Conservation (phyloP, 2,113 vertebrate species). For the Oreochromis spilurus region DNA sequence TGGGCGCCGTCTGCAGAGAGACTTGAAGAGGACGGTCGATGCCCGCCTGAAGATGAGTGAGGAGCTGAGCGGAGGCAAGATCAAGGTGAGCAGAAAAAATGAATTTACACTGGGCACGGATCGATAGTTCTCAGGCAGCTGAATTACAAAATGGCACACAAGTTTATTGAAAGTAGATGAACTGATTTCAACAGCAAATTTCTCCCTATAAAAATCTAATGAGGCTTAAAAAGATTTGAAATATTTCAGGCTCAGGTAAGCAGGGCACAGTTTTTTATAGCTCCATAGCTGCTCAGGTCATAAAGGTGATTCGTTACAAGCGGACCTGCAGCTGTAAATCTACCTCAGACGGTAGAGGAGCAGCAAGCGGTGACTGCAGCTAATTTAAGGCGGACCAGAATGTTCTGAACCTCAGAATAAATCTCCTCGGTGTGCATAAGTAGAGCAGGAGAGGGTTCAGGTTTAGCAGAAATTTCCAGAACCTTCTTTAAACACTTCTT, state of each 20-base stretch:
- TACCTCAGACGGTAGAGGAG: background rate
- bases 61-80: slow-evolving; percentile 93
- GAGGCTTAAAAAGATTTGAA: background rate
- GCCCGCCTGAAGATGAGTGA: slow-evolving; percentile 96
- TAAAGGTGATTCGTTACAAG: background rate
- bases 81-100: slow-evolving; percentile 78
- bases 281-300: background rate
- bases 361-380: background rate
- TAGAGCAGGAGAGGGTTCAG: background rate
- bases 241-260: background rate
- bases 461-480: background rate
- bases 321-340: background rate
- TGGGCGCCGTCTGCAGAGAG: slow-evolving; percentile 91
- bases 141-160: background rate
- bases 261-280: background rate
- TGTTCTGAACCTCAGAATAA: background rate
- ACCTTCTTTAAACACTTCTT: background rate
- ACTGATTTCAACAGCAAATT: background rate
- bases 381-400: background rate
- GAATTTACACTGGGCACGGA: background rate
- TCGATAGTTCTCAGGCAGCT: background rate
- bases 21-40: slow-evolving; percentile 95
- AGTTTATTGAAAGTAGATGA: background rate
- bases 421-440: background rate
- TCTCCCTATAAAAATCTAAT: background rate